Percentiles rank a stretch among this genome's conserved stretches.
Evolutionary conservation across 2,113 vertebrate genomes (phyloP).

Genomic region (Ciconia boyciana): DNA sequence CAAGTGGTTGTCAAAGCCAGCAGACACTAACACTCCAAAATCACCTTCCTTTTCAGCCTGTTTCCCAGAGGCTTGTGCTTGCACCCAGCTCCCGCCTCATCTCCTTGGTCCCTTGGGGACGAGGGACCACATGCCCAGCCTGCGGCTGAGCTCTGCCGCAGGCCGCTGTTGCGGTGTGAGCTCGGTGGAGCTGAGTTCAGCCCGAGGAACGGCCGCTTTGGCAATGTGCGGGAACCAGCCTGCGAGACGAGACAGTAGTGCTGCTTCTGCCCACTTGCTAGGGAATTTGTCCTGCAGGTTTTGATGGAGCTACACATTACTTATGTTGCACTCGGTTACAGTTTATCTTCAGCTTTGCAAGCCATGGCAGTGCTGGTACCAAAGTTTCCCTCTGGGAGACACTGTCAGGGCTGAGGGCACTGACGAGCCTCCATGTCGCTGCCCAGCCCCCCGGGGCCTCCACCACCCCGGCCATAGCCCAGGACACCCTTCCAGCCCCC

Average conservation of each 20-base stretch:
- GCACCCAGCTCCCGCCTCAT: neutral
- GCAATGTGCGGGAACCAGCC: neutral
- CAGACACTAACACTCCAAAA: neutral
- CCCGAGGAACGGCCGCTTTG: neutral
- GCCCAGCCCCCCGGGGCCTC: rapidly evolving
- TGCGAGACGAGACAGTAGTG: neutral
- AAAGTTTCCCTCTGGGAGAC: neutral
- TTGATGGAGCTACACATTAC: neutral
- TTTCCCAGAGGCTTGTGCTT: neutral
- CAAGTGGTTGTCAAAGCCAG: neutral
- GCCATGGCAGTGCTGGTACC: neutral
- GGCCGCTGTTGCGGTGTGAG: rapidly evolving
- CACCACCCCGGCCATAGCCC: rapidly evolving
- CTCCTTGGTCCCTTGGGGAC: rapidly evolving
- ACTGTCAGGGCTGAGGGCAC: neutral
- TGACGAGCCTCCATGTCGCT: too few species aligned
- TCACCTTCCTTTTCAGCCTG: neutral
- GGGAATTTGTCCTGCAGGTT: neutral
- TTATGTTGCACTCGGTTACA: rapidly evolving
- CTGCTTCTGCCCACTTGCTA: neutral
- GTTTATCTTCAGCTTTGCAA: neutral
- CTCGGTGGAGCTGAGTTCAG: neutral
- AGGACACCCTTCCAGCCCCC: neutral
- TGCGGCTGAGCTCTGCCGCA: neutral
- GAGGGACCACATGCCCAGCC: rapidly evolving